These are phyloP conservation scores for Conger conger DNA, from an alignment of 2,113 vertebrate genomes.

Conservation along the genomic window DNA sequence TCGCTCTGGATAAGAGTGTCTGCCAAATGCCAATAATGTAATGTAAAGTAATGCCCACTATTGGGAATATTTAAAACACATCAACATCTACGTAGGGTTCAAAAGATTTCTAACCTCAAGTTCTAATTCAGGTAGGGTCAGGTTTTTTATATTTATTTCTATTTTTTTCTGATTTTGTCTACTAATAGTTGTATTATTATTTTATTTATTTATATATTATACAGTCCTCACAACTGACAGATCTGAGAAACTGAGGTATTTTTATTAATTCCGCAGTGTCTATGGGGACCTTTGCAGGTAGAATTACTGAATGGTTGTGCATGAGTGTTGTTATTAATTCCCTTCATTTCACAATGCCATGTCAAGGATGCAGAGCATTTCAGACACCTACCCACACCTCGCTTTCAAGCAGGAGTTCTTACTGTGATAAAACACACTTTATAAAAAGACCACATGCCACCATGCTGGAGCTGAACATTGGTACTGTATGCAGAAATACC, in stretches of 20 bases:
- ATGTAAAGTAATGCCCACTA: neutral
- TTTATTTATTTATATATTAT: neutral
- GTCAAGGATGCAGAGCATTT: neutral
- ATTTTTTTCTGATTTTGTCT: no score
- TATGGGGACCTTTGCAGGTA: neutral
- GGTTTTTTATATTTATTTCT: no score
- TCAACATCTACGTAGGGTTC: neutral
- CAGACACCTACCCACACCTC: neutral
- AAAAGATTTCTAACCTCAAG: no score
- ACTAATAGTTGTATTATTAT: no score
- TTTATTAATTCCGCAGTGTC: no score
- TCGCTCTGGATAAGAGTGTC: no score
- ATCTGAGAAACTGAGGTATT: neutral
- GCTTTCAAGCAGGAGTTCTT: conserved; percentile 11
- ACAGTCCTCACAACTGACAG: neutral
- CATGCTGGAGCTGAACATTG: conserved; percentile 30
- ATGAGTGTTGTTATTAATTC: neutral
- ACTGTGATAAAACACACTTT: conserved; percentile 24
- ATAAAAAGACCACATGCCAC: conserved; percentile 10
- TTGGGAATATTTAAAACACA: neutral
- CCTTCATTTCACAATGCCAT: neutral
- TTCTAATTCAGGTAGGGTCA: no score
- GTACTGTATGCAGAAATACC: conserved; percentile 47
- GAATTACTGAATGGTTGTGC: neutral
- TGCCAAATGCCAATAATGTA: no score